Conservation (phyloP, 2,888 invertebrate genomes). For the Amiota minor region DNA sequence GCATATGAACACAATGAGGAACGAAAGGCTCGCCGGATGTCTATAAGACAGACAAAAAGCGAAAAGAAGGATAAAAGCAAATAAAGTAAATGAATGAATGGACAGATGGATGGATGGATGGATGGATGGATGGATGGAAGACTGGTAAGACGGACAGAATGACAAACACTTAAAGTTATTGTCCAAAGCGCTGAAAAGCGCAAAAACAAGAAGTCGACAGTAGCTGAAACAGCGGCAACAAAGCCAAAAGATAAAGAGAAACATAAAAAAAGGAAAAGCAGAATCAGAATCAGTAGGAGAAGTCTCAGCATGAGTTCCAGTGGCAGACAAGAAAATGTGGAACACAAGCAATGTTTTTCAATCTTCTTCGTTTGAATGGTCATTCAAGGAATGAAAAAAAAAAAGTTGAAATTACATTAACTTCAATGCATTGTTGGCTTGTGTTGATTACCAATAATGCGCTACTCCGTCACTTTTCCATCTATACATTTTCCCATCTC, state of each 20-base stretch:
- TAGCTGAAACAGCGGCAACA: background rate
- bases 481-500: background rate
- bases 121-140: background rate
- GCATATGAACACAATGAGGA: background rate
- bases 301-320: no score
- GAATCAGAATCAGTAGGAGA: no score
- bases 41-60: no score
- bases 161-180: conserved; percentile 20
- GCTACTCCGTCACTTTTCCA: background rate
- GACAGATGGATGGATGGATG: no score
- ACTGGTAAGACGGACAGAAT: background rate
- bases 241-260: no score
- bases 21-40: background rate
- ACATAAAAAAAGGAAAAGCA: no score
- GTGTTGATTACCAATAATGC: background rate
- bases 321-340: no score
- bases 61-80: no score
- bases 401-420: conserved; percentile 13
- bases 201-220: background rate
- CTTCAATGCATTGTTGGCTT: conserved; percentile 4
- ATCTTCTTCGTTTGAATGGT: background rate
- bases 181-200: conserved; percentile 1
- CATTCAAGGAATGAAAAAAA: background rate
- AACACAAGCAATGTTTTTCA: background rate
- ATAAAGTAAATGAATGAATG: no score